Conservation (phyloP, 2,797 vertebrate species). For the Falco columbarius region DNA sequence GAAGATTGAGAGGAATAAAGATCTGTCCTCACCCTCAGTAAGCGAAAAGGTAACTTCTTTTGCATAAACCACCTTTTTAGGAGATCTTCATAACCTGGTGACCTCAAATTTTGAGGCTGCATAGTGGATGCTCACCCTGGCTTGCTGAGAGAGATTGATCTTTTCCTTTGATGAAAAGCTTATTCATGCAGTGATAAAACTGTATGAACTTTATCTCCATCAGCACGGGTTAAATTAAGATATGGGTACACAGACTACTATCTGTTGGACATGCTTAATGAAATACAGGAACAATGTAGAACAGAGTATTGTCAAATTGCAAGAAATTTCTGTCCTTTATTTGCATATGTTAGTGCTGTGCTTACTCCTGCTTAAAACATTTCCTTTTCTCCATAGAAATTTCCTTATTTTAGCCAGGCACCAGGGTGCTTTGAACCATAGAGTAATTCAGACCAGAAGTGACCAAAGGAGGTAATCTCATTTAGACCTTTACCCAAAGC, state of each 20-base stretch:
- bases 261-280: not conserved
- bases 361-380: not conserved
- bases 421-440: rapidly evolving
- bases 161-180: not conserved
- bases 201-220: not conserved
- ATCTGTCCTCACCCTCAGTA: not conserved
- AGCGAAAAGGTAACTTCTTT: not conserved
- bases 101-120: not conserved
- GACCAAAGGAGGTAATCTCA: not conserved
- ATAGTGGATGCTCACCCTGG: not conserved
- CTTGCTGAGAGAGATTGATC: not conserved
- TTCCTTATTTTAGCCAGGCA: not conserved
- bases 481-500: not conserved
- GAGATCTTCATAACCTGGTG: not conserved
- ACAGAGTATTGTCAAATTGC: not conserved
- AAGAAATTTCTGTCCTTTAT: not conserved
- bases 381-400: not conserved
- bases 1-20: not conserved
- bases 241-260: not conserved
- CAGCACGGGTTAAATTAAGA: not conserved
- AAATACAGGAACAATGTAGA: not conserved
- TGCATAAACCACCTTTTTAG: not conserved
- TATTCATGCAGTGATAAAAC: not conserved
- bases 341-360: not conserved
- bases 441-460: not conserved